Evolutionary conservation across 2,888 invertebrate species (phyloP), one percentile per base, ranked within the genome.

Genomic region (Apodemia hepburni): DNA sequence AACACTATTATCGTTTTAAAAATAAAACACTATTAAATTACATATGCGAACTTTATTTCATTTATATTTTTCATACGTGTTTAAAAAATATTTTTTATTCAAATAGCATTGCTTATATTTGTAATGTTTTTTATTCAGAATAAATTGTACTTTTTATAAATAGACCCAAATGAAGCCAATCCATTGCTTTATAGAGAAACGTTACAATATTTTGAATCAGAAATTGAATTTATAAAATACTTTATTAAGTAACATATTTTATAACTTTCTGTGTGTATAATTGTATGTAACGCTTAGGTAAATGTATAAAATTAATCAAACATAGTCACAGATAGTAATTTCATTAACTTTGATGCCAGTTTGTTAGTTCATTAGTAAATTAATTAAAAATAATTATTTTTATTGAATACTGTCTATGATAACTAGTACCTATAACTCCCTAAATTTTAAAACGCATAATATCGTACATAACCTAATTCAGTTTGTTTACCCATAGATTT

Each of bases 181-280:
- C 54, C 18, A 54, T 54, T 54, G 15, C 7, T 12, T 22, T 27
- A 54, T 54, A 27, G 15, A 11, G 12, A 54, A 27, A 54, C 27
- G 27, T 54, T 54, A 54, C 54, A 54, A 54, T 54, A 54, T 54
- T 54, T 22, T 54, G 7, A 54, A 54, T 27, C 54, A 15, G 54
- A 54, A 54, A 27, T 54, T 54, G 54, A 54, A 54, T 54, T 54
- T 54, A 54, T 54, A 54, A 54, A 54, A 54, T 54, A 54, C 27
- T 27, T 54, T 54, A 54, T 22, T 54, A 54, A 54, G 27, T 54
- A 54, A 54, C 54, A 27, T 27, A 27, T 54, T 54, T 54, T 54
- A 54, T 54, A 54, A 54, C 54, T 54, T 54, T 54, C 54, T 54
- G 54, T 54, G 54, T 54, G 54, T 54, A 54, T 22, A 54, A 54